These are phyloP conservation scores for Dunckerocampus dactyliophorus DNA, from an alignment of 2,113 vertebrate species.

Conservation along the genomic window DNA sequence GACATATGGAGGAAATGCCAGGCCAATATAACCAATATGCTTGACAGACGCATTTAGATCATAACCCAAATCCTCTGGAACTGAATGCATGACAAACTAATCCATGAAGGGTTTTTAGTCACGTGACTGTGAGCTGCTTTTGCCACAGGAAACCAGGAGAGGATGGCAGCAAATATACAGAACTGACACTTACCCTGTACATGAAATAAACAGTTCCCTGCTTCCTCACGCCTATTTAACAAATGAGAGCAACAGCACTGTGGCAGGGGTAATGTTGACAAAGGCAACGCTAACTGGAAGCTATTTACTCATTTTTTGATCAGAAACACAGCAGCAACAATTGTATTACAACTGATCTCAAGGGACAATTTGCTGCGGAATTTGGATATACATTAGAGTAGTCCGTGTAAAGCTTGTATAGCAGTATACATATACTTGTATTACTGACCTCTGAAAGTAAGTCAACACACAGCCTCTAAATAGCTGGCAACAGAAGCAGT, in stretches of 20 bases:
- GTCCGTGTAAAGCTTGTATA: too few relatives aligned
- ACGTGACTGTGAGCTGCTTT: constrained; percentile 3
- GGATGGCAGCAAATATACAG: constrained; percentile 1
- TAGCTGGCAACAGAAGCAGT: too few relatives aligned
- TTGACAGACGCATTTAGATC: constrained; percentile 31
- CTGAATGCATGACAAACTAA: constrained; percentile 36
- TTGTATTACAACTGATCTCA: too few relatives aligned
- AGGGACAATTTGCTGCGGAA: too few relatives aligned
- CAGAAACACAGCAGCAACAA: too few relatives aligned
- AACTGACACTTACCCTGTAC: neutral
- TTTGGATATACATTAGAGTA: too few relatives aligned
- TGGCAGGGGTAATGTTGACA: neutral
- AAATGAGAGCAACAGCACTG: neutral
- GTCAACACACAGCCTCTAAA: too few relatives aligned
- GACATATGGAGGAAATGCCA: constrained; percentile 38
- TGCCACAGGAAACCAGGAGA: neutral
- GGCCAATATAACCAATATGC: constrained; percentile 35
- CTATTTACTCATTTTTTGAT: neutral
- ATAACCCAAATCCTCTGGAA: constrained; percentile 33
- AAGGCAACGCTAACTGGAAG: neutral
- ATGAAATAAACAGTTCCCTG: neutral
- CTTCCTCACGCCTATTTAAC: neutral
- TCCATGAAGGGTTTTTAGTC: constrained; percentile 36
- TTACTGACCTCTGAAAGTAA: too few relatives aligned
- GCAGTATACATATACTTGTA: too few relatives aligned